phyloP scores from a whole-genome alignment of 2,888 invertebrate species.

The Danaus chrysippus region DNA sequence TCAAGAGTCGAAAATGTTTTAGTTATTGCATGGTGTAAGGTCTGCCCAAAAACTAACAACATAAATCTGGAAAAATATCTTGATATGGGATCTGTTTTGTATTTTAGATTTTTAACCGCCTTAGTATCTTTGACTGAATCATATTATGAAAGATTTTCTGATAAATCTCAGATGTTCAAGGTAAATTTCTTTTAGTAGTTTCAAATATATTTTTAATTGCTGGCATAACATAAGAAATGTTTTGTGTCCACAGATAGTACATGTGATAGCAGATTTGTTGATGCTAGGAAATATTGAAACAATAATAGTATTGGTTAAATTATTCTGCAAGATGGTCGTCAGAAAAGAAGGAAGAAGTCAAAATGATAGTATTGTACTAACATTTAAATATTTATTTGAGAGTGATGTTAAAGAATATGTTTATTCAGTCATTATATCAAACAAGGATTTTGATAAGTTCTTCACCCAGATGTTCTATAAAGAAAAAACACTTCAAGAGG shows the following conservation, averaged over 20 bases:
- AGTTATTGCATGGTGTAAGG: conserved; percentile 47
- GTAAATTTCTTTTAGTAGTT: conserved; percentile 35
- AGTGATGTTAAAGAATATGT: conserved; percentile 33
- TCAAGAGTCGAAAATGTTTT: conserved; percentile 41
- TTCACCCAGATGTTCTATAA: too few relatives aligned
- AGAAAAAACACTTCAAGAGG: too few relatives aligned
- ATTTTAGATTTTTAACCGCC: conserved; percentile 47
- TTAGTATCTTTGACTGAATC: conserved; percentile 45
- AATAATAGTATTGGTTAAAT: conserved; percentile 45
- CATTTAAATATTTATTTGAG: conserved; percentile 34
- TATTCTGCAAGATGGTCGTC: conserved; percentile 47
- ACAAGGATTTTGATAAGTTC: conserved; percentile 8
- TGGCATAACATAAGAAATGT: not conserved
- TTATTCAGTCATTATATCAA: conserved; percentile 32
- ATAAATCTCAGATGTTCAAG: conserved; percentile 42
- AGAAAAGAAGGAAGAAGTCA: conserved; percentile 38
- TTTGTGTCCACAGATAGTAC: conserved; percentile 48
- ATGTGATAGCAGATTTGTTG: conserved; percentile 46
- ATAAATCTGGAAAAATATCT: conserved; percentile 31
- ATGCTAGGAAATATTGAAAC: conserved; percentile 48
- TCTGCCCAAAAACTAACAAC: conserved; percentile 43
- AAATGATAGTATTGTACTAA: conserved; percentile 34
- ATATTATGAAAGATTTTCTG: conserved; percentile 36
- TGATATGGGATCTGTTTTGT: conserved; percentile 44
- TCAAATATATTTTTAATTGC: not conserved